A percentile compares a stretch with the other conserved stretches of the same genome.
Evolutionary conservation across 2,113 vertebrate species (phyloP).

Genomic region (Channa argus): DNA sequence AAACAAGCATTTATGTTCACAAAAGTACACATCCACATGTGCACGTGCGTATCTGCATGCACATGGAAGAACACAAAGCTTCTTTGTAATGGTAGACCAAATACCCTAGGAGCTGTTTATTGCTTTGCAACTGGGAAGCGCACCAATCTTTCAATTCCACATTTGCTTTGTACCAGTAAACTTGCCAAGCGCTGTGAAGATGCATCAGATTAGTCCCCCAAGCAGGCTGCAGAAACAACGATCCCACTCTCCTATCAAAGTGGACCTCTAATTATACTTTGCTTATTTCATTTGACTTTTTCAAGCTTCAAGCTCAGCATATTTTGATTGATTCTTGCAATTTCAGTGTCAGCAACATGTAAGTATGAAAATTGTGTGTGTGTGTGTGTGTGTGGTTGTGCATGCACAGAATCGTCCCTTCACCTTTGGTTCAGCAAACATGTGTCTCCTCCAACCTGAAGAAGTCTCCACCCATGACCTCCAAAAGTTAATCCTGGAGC

Average conservation of each 20-base stretch:
- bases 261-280: constrained; percentile 22
- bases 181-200: constrained; percentile 23
- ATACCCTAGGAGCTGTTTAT: constrained; percentile 46
- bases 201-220: constrained; percentile 32
- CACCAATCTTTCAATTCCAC: constrained; percentile 38
- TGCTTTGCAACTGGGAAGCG: constrained; percentile 35
- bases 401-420: no score
- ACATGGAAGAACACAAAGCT: background rate
- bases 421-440: constrained; percentile 9
- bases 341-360: constrained; percentile 31
- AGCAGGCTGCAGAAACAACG: constrained; percentile 29
- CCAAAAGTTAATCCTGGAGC: constrained; percentile 52
- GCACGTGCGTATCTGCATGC: background rate
- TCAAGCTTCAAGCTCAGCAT: background rate
- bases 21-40: background rate
- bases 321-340: constrained; percentile 36
- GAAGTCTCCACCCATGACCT: constrained; percentile 28
- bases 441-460: constrained; percentile 35
- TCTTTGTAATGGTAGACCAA: constrained; percentile 44
- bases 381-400: background rate
- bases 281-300: constrained; percentile 11
- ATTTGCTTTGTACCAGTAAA: constrained; percentile 23
- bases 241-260: constrained; percentile 41
- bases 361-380: background rate
- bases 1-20: background rate